Evolutionary conservation across 2,113 vertebrate species (phyloP), one percentile per base, ranked within the genome.

Genomic region (Petrocephalus zakoni): DNA sequence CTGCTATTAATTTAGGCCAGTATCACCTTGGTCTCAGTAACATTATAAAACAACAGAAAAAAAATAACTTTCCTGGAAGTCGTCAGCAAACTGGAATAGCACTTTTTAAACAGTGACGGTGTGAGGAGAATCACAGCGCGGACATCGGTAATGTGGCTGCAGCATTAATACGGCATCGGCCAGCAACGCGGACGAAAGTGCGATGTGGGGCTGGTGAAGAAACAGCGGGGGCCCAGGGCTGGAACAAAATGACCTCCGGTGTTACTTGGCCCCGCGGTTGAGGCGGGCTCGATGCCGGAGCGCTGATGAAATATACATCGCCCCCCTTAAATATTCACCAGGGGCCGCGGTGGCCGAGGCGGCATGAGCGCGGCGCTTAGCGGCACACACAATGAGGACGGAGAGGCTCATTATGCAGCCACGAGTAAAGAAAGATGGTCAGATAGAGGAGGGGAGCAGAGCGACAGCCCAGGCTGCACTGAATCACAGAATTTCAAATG

Each of bases 371-470:
- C 52, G 7, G 17, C 17, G 25, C 29, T 86, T 86, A 86, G 52
- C n/a, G 13, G 84, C n/a, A 25, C 84, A 56, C 51, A 49, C 49
- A 86, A 86, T 86, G 84, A 51, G 51, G 52, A 86, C n/a, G 9
- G 15, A 15, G 84, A 56, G 19, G 25, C 52, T 86, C 84, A 86
- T 86, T 86, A 86, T 86, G 52, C 84, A 86, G 84, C 84, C 29
- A 6, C 29, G 84, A 55, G 84, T 25, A 56, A 25, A 56, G 52
- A n/a, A 55, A 19, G 84, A 55, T 55, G 52, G 84, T 34, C 13
- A 83, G 81, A 83, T 83, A 83, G 46, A 19, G 49, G 47, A 29
- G 46, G 22, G 9, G 42, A 21, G 81, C 47, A 49, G 8, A 85
- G 83, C 51, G 49, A 85, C 3, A 15, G 52, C 29, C 0, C 6